Evolutionary conservation across 2,113 vertebrate genomes (phyloP).

Genomic region (Sorex araneus): DNA sequence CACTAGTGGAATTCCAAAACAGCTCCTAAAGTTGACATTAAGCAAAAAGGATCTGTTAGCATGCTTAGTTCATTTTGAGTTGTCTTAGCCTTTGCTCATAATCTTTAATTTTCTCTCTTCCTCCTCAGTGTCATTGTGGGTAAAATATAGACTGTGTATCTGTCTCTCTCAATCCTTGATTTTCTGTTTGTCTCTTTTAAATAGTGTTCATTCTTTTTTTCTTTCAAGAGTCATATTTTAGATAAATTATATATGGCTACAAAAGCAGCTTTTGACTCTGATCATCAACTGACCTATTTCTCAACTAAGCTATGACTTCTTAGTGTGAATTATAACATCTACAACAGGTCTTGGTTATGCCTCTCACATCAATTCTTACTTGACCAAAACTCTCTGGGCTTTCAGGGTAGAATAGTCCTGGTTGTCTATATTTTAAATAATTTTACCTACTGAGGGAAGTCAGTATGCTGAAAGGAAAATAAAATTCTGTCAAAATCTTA

Average conservation of each 20-base stretch:
- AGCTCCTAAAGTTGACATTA: neutral
- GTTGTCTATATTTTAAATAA: neutral
- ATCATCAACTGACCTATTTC: neutral
- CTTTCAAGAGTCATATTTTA: slow-evolving; percentile 9
- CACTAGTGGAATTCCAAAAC: neutral
- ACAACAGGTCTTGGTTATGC: no score
- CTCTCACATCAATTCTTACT: neutral
- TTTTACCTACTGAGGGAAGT: neutral
- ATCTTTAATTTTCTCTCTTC: neutral
- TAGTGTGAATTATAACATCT: neutral
- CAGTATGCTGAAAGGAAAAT: neutral
- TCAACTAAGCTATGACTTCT: slow-evolving; percentile 6
- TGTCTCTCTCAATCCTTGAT: neutral
- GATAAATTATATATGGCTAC: neutral
- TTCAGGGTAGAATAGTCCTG: neutral
- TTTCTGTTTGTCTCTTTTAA: slow-evolving; percentile 32
- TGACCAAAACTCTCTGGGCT: neutral
- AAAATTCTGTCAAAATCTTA: slow-evolving; percentile 25
- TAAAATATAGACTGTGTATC: neutral
- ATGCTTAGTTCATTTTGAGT: neutral
- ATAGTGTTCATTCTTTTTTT: slow-evolving; percentile 6
- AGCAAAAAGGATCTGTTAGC: neutral
- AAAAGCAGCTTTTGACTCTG: neutral
- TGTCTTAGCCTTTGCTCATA: neutral
- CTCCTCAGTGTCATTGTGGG: neutral